phyloP scores from a whole-genome alignment of 2,888 invertebrate genomes.

The Xanthorhoe spadicearia region DNA sequence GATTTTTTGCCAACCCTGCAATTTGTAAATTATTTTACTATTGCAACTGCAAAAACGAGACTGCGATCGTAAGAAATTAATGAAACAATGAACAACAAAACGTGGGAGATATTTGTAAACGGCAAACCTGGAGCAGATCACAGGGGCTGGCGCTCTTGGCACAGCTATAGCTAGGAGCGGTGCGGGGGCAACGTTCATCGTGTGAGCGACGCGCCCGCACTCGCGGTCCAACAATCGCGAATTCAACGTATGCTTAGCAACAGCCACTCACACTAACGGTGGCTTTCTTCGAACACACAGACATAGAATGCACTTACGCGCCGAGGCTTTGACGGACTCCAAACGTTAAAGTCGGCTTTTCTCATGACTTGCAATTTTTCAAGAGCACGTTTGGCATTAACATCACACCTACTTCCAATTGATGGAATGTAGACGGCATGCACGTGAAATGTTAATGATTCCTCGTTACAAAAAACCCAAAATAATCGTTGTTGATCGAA shows the following conservation, averaged over 20 bases:
- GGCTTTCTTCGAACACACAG: constrained; percentile 68
- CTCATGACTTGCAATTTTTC: constrained; percentile 50
- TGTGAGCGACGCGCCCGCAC: constrained; percentile 79
- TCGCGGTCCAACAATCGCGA: constrained; percentile 78
- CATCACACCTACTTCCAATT: constrained; percentile 49
- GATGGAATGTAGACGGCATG: constrained; percentile 53
- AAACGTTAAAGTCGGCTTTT: constrained; percentile 59
- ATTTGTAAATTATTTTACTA: constrained; percentile 9
- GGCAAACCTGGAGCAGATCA: constrained; percentile 46
- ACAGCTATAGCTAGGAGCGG: constrained; percentile 39
- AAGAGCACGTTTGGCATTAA: constrained; percentile 49
- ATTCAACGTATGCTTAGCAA: constrained; percentile 80
- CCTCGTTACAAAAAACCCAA: constrained; percentile 43
- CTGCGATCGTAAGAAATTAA: constrained; percentile 50
- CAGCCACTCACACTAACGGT: constrained; percentile 74
- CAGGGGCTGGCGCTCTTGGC: constrained; percentile 31
- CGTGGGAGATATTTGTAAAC: constrained; percentile 62
- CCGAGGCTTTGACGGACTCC: constrained; percentile 64
- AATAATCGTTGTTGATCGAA: constrained; percentile 59
- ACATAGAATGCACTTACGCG: constrained; percentile 62
- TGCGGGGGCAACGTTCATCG: constrained; percentile 81
- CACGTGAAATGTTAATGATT: constrained; percentile 57
- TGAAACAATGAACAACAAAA: constrained; percentile 57
- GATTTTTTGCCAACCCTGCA: constrained; percentile 4
- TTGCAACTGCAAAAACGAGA: constrained; percentile 32